phyloP scores from a whole-genome alignment of 2,797 vertebrate genomes.

The Tarsius wallacei region DNA sequence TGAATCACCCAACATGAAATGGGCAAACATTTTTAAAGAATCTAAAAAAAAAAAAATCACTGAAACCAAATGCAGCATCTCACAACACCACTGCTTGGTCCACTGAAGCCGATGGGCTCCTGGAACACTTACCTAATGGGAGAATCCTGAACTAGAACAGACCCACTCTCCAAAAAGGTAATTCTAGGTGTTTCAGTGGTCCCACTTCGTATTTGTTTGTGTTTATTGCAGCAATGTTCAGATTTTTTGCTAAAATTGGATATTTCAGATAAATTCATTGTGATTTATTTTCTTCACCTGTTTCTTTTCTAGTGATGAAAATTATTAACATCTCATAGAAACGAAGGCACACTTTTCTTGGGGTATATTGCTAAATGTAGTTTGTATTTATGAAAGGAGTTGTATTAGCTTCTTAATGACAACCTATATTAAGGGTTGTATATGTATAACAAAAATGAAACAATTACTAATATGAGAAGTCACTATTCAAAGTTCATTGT shows the following conservation, averaged over 20 bases:
- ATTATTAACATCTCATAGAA: conserved; percentile 4
- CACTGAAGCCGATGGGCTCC: no score
- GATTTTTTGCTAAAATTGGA: neutral
- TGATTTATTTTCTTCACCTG: neutral
- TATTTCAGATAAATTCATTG: neutral
- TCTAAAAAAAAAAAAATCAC: no score
- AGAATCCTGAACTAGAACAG: no score
- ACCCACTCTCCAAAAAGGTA: no score
- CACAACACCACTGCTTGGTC: no score
- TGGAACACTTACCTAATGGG: no score
- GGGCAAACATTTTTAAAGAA: no score
- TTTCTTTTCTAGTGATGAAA: neutral
- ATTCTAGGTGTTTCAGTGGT: no score
- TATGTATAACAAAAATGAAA: conserved; percentile 32
- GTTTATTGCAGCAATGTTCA: neutral
- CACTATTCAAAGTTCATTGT: neutral
- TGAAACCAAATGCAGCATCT: no score
- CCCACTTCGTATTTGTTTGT: neutral
- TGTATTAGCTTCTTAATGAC: neutral
- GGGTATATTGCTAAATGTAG: neutral
- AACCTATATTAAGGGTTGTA: neutral
- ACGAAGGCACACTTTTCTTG: neutral
- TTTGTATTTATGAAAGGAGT: neutral
- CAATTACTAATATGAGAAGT: neutral
- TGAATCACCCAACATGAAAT: no score